These are phyloP conservation scores for Chrysogorgia sp. DNA, from an alignment of 92 coral and sea anemone genomes.

Conservation along the genomic window DNA sequence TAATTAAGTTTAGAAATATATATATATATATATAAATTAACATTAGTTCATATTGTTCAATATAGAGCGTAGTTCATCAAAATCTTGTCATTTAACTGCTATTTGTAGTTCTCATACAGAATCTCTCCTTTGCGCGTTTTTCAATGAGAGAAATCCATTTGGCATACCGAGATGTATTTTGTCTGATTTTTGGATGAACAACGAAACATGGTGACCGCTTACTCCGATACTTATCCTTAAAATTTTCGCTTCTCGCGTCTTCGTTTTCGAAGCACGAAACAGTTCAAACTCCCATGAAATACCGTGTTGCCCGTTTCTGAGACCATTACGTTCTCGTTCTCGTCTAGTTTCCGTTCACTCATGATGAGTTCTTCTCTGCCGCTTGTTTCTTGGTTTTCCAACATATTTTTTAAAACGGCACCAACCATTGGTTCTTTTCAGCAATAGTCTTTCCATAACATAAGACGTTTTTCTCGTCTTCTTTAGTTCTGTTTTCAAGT, in stretches of 20 bases:
- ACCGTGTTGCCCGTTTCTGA: not conserved
- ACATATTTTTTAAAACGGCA: not conserved
- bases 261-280: not conserved
- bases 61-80: no score
- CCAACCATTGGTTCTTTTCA: conserved; percentile 5
- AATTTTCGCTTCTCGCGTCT: not conserved
- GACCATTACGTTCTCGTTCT: not conserved
- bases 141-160: not conserved
- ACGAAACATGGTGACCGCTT: not conserved
- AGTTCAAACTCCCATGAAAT: not conserved
- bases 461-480: conserved; percentile 7
- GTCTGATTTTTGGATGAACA: not conserved
- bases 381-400: not conserved
- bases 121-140: not conserved
- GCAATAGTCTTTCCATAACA: conserved; percentile 10
- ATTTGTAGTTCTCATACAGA: not conserved
- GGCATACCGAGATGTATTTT: conserved; percentile 13
- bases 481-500: conserved; percentile 15
- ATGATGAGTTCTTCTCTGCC: not conserved
- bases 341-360: not conserved
- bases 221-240: not conserved
- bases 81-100: no score
- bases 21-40: no score
- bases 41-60: no score
- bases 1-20: no score